Percentiles rank a stretch among this genome's conserved stretches.
These are phyloP conservation scores for Dicranocentrus wangi DNA, from an alignment of 2,888 invertebrate genomes.

Conservation along the genomic window DNA sequence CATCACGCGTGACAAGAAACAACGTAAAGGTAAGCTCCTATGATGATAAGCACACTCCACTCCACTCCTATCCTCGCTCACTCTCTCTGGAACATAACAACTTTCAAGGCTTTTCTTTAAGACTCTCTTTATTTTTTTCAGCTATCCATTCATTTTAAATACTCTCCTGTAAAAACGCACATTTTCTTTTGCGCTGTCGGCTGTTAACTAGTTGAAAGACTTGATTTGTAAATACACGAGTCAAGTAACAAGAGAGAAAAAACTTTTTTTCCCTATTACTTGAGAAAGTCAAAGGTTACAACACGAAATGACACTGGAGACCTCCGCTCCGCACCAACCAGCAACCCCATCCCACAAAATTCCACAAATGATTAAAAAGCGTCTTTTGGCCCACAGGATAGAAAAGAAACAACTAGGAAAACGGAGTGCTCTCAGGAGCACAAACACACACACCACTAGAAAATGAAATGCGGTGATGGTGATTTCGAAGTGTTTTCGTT, in stretches of 20 bases:
- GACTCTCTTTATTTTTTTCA: too few species aligned
- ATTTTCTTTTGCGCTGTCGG: too few species aligned
- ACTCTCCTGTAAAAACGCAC: too few species aligned
- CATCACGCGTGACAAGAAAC: constrained; percentile 8
- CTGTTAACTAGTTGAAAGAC: too few species aligned
- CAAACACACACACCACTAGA: too few species aligned
- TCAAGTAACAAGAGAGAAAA: constrained; percentile 1
- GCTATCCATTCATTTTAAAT: too few species aligned
- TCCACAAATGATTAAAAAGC: constrained; percentile 46
- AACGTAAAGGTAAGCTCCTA: not conserved
- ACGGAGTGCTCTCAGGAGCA: too few species aligned
- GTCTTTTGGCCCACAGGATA: not conserved
- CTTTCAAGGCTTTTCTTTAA: too few species aligned
- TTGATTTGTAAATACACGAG: too few species aligned
- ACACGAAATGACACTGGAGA: constrained; percentile 48
- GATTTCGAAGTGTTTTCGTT: not conserved
- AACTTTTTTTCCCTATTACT: constrained; percentile 17
- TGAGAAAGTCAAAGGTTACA: constrained; percentile 51
- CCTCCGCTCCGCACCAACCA: too few species aligned
- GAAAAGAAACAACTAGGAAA: too few species aligned
- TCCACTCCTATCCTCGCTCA: not conserved
- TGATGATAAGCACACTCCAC: not conserved
- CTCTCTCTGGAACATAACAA: constrained; percentile 4
- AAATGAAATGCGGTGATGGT: not conserved
- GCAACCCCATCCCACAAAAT: constrained; percentile 37